Base-by-base conservation (phyloP, 2,113 vertebrate genomes). In the Coreoperca whiteheadi region DNA sequence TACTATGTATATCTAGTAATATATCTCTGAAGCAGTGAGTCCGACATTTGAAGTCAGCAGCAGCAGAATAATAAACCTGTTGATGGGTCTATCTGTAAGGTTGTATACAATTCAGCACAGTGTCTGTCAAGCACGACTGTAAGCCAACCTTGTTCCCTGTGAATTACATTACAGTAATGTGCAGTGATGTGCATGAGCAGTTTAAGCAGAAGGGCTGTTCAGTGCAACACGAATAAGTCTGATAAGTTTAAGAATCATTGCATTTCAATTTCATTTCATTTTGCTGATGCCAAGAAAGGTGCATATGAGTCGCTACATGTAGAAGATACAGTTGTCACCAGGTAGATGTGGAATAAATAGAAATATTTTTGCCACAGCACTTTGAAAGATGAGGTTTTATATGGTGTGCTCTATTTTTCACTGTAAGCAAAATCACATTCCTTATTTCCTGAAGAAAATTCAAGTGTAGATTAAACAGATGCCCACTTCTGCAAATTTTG, bases 71-170 rank as follows among this genome's bases (percentile, higher is more conserved):
- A 93, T 93, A 79, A 64, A 43, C 77, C 82, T 77, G 82, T 94
- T 94, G 83, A 92, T 60, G 21, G 43, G 50, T 53, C n/a, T 21
- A 32, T 74, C 80, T 84, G 74, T 54, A 65, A 83, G 75, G 74
- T 57, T 34, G 32, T 83, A 77, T 81, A 82, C 74, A 77, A 79
- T 83, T 88, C 84, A 84, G 85, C 93, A 89, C 86, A 78, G 83
- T 89, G 81, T 91, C 93, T 91, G 92, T 91, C 91, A 88, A 85
- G 91, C 90, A 94, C 68, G 0, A 80, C 70, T 50, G 25, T 28
- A 75, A 39, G 69, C 56, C 70, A 41, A 18, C 57, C 12, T 64
- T 39, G 39, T 28, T n/a, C 11, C 28, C 30, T 21, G 11, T 3
- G 0, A 25, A n/a, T 50, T 1, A 32, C 16, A 2, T 25, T 43